Percentiles rank a stretch among this genome's conserved stretches.
These are phyloP conservation scores for Phyllotis vaccarum DNA, from an alignment of 2,797 vertebrate species.

Conservation along the genomic window DNA sequence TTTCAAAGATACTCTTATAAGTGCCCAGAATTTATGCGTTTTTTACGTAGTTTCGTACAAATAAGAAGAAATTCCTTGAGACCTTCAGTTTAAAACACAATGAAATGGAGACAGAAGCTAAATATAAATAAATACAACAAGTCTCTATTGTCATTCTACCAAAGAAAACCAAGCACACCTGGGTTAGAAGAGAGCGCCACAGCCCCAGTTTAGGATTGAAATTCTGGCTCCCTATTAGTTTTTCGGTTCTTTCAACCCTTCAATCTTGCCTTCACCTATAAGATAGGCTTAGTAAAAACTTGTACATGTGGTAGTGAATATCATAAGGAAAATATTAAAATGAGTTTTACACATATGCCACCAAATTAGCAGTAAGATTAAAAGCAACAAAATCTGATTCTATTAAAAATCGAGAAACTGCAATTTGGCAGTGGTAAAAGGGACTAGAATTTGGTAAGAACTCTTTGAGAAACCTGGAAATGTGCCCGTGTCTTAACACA, in stretches of 20 bases:
- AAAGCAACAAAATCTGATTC: slow-evolving; percentile 27
- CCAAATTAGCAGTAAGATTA: slow-evolving; percentile 49
- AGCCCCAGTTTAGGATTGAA: slow-evolving; percentile 17
- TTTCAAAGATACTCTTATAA: slow-evolving; percentile 36
- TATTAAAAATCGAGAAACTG: slow-evolving; percentile 33
- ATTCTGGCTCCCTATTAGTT: neutral
- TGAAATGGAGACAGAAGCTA: slow-evolving; percentile 40
- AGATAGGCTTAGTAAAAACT: neutral
- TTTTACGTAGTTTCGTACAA: slow-evolving; percentile 42
- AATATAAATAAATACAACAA: slow-evolving; percentile 35
- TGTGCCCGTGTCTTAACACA: neutral
- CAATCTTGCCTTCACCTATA: slow-evolving; percentile 2
- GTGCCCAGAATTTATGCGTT: slow-evolving; percentile 22
- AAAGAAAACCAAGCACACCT: neutral
- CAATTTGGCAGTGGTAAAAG: neutral
- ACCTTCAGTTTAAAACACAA: slow-evolving; percentile 44
- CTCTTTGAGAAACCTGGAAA: slow-evolving; percentile 17
- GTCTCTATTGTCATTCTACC: neutral
- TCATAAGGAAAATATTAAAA: slow-evolving; percentile 12
- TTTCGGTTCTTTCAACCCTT: neutral
- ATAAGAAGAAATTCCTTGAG: neutral
- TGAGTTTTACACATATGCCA: neutral
- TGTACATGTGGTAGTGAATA: neutral
- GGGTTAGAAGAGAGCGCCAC: slow-evolving; percentile 11
- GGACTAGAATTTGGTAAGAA: slow-evolving; percentile 12